These are phyloP conservation scores for Panthera uncia DNA, from an alignment of 2,113 vertebrate genomes.

Conservation along the genomic window DNA sequence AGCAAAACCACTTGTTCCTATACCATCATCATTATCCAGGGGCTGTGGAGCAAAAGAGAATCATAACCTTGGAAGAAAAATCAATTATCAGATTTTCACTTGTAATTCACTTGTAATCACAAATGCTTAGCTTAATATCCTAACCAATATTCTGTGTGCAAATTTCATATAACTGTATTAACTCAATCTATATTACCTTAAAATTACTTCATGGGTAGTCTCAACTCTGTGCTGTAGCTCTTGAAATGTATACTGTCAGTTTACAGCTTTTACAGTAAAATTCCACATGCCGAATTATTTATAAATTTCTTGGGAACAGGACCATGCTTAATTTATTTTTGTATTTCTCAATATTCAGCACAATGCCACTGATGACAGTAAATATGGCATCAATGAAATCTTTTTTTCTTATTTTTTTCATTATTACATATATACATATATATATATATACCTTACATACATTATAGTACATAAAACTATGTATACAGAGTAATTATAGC, in stretches of 20 bases:
- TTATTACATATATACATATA: background rate
- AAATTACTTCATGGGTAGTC: background rate
- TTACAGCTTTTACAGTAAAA: conserved; percentile 16
- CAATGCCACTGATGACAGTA: background rate
- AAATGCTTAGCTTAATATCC: background rate
- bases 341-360: background rate
- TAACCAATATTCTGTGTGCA: background rate
- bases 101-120: background rate
- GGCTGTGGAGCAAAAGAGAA: background rate
- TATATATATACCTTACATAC: background rate
- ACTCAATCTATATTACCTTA: background rate
- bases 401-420: background rate
- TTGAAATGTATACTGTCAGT: background rate
- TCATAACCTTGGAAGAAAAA: conserved; percentile 1
- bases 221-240: background rate
- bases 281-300: background rate
- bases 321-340: background rate
- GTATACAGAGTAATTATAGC: background rate
- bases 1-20: background rate
- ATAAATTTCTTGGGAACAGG: background rate
- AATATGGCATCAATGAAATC: background rate
- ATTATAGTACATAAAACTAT: background rate
- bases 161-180: background rate
- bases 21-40: background rate
- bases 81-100: background rate